Percentiles rank a stretch among this genome's conserved stretches.
phyloP scores from a whole-genome alignment of 2,888 invertebrate genomes.

The Glomeris marginata region DNA sequence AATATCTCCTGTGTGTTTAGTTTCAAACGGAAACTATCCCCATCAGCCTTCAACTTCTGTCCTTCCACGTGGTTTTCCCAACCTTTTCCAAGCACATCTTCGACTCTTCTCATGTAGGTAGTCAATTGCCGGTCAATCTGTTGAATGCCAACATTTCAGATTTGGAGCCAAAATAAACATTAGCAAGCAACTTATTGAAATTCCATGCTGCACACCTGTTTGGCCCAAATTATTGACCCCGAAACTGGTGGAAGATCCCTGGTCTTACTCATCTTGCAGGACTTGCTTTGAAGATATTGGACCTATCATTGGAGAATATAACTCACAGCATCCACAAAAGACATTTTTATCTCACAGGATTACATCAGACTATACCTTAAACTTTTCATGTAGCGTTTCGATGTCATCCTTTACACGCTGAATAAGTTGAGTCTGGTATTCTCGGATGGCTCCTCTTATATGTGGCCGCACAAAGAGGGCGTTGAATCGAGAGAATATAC shows the following conservation, averaged over 20 bases:
- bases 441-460: conserved; percentile 95
- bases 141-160: conserved; percentile 4
- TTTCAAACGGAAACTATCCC: conserved; percentile 92
- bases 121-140: conserved; percentile 96
- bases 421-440: conserved; percentile 98
- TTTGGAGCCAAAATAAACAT: background rate
- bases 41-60: conserved; percentile 90
- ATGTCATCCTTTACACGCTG: conserved; percentile 99
- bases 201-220: conserved; percentile 31
- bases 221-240: conserved; percentile 97
- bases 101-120: conserved; percentile 88
- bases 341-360: conserved; percentile 3
- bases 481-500: conserved; percentile 92
- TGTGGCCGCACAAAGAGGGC: conserved; percentile 97
- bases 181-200: background rate
- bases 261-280: conserved; percentile 75
- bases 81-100: conserved; percentile 95
- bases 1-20: conserved; percentile 94
- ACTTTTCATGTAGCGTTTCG: conserved; percentile 92
- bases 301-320: conserved; percentile 41
- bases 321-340: background rate
- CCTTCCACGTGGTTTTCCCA: conserved; percentile 99
- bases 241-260: conserved; percentile 94
- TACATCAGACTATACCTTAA: too few species aligned
- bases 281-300: conserved; percentile 89